Percentiles rank a stretch among this genome's conserved stretches.
Conservation (phyloP, 2,113 vertebrate genomes). For the Tringa solitaria region DNA sequence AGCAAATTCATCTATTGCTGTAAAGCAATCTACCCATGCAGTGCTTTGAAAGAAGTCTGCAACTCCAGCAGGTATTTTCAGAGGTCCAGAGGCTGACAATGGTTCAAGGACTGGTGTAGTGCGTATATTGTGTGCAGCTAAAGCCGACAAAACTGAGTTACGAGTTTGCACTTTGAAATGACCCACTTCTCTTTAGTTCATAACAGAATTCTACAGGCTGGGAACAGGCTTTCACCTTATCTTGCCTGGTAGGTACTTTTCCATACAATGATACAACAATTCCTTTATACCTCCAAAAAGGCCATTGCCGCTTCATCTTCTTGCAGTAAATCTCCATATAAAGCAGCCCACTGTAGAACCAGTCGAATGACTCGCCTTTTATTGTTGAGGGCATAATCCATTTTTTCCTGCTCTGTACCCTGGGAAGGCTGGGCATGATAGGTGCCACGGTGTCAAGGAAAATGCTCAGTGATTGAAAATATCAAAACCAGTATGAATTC, state of each 20-base stretch:
- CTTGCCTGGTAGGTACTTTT: background rate
- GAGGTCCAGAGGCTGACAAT: background rate
- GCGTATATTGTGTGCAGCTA: background rate
- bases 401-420: slow-evolving; percentile 93
- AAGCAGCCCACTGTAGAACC: slow-evolving; percentile 87
- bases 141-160: background rate
- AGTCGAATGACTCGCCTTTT: slow-evolving; percentile 91
- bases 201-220: background rate
- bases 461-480: background rate
- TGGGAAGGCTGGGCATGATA: slow-evolving; percentile 94
- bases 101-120: background rate
- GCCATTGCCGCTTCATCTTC: slow-evolving; percentile 86
- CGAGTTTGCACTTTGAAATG: background rate
- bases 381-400: slow-evolving; percentile 96
- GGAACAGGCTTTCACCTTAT: background rate
- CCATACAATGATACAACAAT: background rate
- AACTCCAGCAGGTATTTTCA: background rate
- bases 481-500: background rate
- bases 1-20: background rate
- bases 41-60: background rate
- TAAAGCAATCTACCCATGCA: background rate
- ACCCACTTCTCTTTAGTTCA: background rate
- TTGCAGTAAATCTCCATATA: slow-evolving; percentile 86
- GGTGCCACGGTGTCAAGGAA: slow-evolving; percentile 86
- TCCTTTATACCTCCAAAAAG: slow-evolving; percentile 86